Evolutionary conservation across 2,797 vertebrate genomes (phyloP).

Genomic region (Oreortyx pictus): DNA sequence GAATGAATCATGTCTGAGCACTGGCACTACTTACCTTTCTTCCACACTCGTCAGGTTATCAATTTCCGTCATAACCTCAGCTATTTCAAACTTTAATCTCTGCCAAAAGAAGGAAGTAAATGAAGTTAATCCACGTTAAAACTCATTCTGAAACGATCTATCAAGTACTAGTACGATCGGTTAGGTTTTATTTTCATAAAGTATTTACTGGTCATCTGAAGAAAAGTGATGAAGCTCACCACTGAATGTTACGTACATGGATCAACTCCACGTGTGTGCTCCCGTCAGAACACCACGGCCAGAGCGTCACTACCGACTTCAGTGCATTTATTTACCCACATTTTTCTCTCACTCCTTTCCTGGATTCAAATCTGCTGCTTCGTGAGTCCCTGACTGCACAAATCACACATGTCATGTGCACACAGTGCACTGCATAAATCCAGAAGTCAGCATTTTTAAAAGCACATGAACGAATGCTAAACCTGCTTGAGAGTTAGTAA

Average conservation of each 20-base stretch:
- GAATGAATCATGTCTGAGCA: neutral
- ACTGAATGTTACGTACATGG: neutral
- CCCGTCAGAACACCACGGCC: neutral
- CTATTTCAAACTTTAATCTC: conserved; percentile 97
- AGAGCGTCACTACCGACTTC: neutral
- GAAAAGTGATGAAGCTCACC: neutral
- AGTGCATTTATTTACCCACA: neutral
- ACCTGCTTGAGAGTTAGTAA: neutral
- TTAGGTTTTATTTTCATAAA: neutral
- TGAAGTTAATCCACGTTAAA: neutral
- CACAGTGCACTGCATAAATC: neutral
- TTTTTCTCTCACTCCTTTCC: neutral
- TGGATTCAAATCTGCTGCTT: neutral
- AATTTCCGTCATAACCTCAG: conserved; percentile 98
- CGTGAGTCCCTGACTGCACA: neutral
- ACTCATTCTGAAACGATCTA: neutral
- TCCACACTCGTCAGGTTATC: conserved; percentile 94
- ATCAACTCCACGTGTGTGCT: neutral
- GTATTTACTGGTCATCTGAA: neutral
- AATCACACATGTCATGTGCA: neutral
- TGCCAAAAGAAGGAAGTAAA: conserved; percentile 72
- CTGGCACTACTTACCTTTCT: conserved; percentile 85
- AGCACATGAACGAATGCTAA: neutral
- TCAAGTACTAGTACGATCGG: neutral
- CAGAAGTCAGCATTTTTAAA: neutral